Evolutionary conservation across 2,888 invertebrate genomes (phyloP).

Genomic region (Orchesella flavescens): DNA sequence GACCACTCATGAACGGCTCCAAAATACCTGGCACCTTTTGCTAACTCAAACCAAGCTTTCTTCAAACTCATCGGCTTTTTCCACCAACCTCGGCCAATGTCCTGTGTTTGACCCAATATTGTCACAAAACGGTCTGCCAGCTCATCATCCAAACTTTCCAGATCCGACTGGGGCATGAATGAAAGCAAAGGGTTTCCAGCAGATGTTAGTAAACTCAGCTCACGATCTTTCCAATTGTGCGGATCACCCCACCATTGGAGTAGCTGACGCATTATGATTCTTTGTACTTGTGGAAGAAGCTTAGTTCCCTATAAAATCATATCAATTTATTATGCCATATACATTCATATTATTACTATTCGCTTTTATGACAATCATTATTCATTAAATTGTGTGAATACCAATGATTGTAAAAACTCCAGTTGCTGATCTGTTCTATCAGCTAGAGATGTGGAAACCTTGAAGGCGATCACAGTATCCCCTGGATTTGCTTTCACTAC

Average conservation of each 20-base stretch:
- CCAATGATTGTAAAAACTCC: constrained; percentile 66
- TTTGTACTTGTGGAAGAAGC: constrained; percentile 62
- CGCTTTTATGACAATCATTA: neutral
- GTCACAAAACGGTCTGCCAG: constrained; percentile 64
- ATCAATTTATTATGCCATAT: neutral
- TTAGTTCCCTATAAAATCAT: constrained; percentile 60
- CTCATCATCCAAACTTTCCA: constrained; percentile 64
- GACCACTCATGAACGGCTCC: constrained; percentile 68
- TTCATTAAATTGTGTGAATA: constrained; percentile 1
- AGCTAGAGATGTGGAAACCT: constrained; percentile 45
- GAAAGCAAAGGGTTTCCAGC: constrained; percentile 63
- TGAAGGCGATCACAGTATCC: constrained; percentile 63
- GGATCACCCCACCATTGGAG: constrained; percentile 66
- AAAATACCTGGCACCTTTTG: constrained; percentile 67
- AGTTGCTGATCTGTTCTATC: constrained; percentile 59
- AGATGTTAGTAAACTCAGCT: constrained; percentile 60
- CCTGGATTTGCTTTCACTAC: constrained; percentile 61
- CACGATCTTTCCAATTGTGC: constrained; percentile 63
- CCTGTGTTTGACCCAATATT: constrained; percentile 61
- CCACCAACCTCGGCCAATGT: constrained; percentile 65
- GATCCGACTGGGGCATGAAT: constrained; percentile 53
- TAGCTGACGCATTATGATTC: constrained; percentile 58
- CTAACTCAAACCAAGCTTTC: constrained; percentile 66
- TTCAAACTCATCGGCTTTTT: constrained; percentile 65
- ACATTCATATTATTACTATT: neutral